phyloP scores from a whole-genome alignment of 2,797 vertebrate species.

The Urophycis tenuis region DNA sequence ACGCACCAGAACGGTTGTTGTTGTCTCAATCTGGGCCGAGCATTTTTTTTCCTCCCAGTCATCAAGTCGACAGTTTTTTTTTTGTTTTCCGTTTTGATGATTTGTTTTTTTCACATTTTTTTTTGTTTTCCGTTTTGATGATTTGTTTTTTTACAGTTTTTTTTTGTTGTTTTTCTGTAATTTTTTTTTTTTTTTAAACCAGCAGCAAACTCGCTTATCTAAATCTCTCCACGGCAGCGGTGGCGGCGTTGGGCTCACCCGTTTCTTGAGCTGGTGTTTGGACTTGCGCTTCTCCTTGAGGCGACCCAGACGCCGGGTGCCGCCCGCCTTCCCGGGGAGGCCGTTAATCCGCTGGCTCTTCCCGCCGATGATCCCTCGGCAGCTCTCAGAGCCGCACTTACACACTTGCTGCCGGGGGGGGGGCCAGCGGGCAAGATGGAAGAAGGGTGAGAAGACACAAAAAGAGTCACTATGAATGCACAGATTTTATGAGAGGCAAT shows the following conservation, averaged over 20 bases:
- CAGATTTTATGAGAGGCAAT: not conserved
- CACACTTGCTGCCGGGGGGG: constrained; percentile 81
- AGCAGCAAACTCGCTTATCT: not conserved
- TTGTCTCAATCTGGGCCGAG: not conserved
- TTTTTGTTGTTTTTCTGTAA: not conserved
- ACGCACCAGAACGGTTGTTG: not conserved
- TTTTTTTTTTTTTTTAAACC: not conserved
- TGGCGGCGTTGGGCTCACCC: constrained; percentile 66
- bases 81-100: not conserved
- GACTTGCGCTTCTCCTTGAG: constrained; percentile 98
- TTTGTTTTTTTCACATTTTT: not conserved
- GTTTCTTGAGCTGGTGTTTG: constrained; percentile 95
- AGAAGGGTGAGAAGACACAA: not conserved
- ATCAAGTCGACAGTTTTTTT: not conserved
- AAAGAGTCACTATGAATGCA: not conserved
- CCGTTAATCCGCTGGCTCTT: constrained; percentile 90
- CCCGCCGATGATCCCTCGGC: constrained; percentile 92
- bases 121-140: not conserved
- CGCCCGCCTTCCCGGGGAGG: constrained; percentile 73
- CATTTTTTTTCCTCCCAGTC: not conserved
- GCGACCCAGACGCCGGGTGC: constrained; percentile 78
- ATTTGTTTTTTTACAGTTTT: not conserved
- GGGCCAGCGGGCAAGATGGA: not conserved
- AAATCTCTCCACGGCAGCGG: constrained; percentile 45
- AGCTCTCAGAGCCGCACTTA: constrained; percentile 86